Evolutionary conservation across 1,140 invertebrate genomes (phyloP).

Genomic region (Ladona fulva): DNA sequence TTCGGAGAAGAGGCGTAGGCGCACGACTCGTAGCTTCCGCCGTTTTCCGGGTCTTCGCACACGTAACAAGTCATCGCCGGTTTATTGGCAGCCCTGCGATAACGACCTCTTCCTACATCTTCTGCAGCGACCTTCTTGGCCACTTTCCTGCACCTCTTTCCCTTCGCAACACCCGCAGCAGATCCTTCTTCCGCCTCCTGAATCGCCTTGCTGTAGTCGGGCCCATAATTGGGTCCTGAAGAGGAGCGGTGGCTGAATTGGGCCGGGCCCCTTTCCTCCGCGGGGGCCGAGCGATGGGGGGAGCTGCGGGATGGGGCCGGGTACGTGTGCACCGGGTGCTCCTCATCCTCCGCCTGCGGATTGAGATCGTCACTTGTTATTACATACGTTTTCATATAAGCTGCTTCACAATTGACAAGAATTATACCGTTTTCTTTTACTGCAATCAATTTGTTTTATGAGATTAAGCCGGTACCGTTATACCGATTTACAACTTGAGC

Average conservation of each 20-base stretch:
- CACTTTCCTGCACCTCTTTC: not conserved
- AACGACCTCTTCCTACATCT: not conserved
- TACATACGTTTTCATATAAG: too few species aligned
- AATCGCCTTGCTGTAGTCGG: not conserved
- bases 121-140: not conserved
- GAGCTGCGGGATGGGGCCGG: too few species aligned
- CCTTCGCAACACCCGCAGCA: not conserved
- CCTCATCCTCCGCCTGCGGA: too few species aligned
- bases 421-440: too few species aligned
- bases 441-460: too few species aligned
- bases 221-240: not conserved
- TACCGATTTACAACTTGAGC: too few species aligned
- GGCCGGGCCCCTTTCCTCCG: not conserved
- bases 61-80: constrained; percentile 47
- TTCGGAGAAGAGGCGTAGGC: constrained; percentile 56
- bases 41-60: constrained; percentile 56
- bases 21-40: constrained; percentile 60
- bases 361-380: too few species aligned
- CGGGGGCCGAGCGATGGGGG: too few species aligned
- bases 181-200: not conserved
- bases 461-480: too few species aligned
- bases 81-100: not conserved
- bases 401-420: too few species aligned
- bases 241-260: too few species aligned
- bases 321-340: too few species aligned